Base-by-base conservation (phyloP, 2,113 vertebrate genomes). In the Centrocercus urophasianus region DNA sequence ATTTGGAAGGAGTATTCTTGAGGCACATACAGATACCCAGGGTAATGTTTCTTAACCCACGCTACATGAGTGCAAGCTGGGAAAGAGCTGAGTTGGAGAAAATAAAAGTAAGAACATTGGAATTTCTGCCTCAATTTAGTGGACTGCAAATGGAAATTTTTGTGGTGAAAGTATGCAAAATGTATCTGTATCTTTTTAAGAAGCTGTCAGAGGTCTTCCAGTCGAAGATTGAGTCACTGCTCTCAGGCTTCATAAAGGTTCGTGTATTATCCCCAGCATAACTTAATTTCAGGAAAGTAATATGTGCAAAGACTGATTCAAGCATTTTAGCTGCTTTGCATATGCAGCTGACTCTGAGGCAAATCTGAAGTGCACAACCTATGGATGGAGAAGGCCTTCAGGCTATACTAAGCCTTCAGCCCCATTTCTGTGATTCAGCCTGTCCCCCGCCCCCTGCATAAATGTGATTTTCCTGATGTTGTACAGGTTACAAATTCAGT, bases 381-480 rank as follows among this genome's bases (percentile, higher is more conserved):
- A 89, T 43, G 78, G 78, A 60, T 77, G 56, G 71, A 57, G 75
- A 74, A 60, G n/a, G 48, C 90, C 48, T 36, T 54, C 12, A 47
- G 96, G 94, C 94, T 83, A n/a, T 59, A 57, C 52, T 40, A 77
- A 95, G 88, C 79, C 86, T 88, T 77, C 89, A 90, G 89, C n/a
- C 85, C 74, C 56, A 50, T 93, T 87, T 93, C 84, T 66, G 82
- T 87, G 93, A 82, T 21, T 52, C 82, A 94, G 80, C 54, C 59
- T 60, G 71, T 92, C 84, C n/a, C 65, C 76, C 4, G 10, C 60
- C 63, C 86, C 63, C 87, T 42, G 47, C 47, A 48, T 94, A 97
- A 97, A 98, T 96, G 93, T 88, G 94, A 98, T 98, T 98, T 97
- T 75, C 67, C 50, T 28, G 16, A 28, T 66, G 61, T 76, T 94